Percentiles rank a stretch among this genome's conserved stretches.
Conservation (phyloP, 2,797 vertebrate genomes). For the Paedocypris micromegethes region DNA sequence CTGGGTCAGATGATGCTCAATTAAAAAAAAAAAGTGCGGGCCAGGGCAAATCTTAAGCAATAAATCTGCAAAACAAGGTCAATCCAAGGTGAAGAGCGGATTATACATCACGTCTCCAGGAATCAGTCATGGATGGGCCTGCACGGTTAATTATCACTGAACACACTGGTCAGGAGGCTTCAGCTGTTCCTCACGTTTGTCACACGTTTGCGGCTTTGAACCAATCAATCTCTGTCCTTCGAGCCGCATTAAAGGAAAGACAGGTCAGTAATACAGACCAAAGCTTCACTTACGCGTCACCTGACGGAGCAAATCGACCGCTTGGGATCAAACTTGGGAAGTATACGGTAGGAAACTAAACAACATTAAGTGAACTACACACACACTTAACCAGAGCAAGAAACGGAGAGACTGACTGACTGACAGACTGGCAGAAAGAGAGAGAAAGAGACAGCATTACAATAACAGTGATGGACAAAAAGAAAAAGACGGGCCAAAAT, state of each 20-base stretch:
- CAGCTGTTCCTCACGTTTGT: slow-evolving; percentile 15
- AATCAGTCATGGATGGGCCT: slow-evolving; percentile 40
- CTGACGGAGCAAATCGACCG: slow-evolving; percentile 10
- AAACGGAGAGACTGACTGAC: no score
- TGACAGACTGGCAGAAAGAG: no score
- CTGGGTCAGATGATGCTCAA: slow-evolving; percentile 61
- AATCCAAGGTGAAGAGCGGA: slow-evolving; percentile 63
- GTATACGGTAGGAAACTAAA: background rate
- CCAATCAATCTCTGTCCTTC: slow-evolving; percentile 36
- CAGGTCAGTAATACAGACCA: slow-evolving; percentile 30
- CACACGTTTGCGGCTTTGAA: slow-evolving; percentile 27
- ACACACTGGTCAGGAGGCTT: slow-evolving; percentile 36
- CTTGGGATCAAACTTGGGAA: slow-evolving; percentile 11
- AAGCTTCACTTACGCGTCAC: slow-evolving; percentile 9
- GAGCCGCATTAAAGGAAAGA: slow-evolving; percentile 30
- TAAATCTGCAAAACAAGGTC: slow-evolving; percentile 70
- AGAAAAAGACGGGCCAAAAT: no score
- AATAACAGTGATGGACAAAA: no score
- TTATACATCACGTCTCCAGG: slow-evolving; percentile 50
- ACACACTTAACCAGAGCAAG: no score
- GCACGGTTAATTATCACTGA: slow-evolving; percentile 35
- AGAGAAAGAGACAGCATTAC: no score
- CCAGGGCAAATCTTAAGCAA: slow-evolving; percentile 53
- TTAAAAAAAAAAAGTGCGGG: slow-evolving; percentile 64
- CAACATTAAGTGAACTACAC: no score